Evolutionary conservation across 2,113 vertebrate species (phyloP).

Genomic region (Machaerirhynchus nigripectus): DNA sequence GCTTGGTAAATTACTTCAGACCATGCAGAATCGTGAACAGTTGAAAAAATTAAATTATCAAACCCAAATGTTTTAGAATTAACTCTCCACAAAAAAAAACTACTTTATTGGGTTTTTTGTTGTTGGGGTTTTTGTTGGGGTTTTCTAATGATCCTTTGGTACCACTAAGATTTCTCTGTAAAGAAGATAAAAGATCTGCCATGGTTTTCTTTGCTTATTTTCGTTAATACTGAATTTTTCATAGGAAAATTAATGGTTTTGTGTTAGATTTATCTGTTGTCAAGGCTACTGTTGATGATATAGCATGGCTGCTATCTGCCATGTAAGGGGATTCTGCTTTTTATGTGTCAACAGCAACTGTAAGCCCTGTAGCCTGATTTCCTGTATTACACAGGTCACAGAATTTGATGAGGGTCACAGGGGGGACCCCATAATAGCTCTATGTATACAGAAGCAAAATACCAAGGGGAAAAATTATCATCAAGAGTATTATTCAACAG

Average conservation of each 20-base stretch:
- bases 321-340: background rate
- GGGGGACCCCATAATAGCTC: background rate
- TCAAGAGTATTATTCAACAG: background rate
- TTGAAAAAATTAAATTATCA: background rate
- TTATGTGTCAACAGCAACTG: background rate
- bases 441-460: background rate
- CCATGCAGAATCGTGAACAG: background rate
- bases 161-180: background rate
- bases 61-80: background rate
- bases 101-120: background rate
- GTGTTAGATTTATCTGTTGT: background rate
- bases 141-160: background rate
- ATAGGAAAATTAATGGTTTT: background rate
- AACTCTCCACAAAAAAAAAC: background rate
- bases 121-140: background rate
- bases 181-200: background rate
- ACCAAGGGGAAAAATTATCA: background rate
- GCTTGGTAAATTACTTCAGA: background rate
- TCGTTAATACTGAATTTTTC: background rate
- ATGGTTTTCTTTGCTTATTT: background rate
- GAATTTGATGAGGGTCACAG: slow-evolving; percentile 13
- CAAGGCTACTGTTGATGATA: background rate
- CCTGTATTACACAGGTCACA: slow-evolving; percentile 14
- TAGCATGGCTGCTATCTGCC: background rate
- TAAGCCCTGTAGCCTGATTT: background rate